Base-by-base conservation (phyloP, 1,140 invertebrate species). In the Calliphora vicina region DNA sequence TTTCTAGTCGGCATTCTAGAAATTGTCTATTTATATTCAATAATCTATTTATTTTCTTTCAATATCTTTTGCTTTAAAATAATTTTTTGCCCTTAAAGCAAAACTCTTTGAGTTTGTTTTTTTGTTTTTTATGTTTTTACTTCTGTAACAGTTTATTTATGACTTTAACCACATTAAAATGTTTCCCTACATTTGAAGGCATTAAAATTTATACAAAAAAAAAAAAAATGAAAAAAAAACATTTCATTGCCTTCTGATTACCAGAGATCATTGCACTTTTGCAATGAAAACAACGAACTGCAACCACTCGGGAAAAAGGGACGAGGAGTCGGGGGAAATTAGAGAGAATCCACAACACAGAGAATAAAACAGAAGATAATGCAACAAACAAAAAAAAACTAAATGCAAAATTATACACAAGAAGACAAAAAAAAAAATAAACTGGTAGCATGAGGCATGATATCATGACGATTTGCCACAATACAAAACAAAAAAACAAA, bases 211-310 rank as follows among this genome's bases (percentile, higher is more conserved):
- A 8, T 8, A 35, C 29, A 35, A 35, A 0, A 35, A 35, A 1
- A 35, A 35, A 0, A 35, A 35, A 0, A 35, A 50, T 12, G 15
- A 50, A 50, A 6, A 50, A 6, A 50, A 50, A 10, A 50, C 45
- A 17, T 50, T 50, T 50, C 45, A 50, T 50, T 50, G 45, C 45
- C 45, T 50, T 50, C 17, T 50, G 45, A 50, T 50, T 50, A 50
- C 45, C 13, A 50, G 17, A 74, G 72, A 74, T 29, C 72, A 74
- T 74, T 74, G 72, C 72, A 74, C 72, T 74, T 74, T 74, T 15
- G 71, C 72, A 29, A 50, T 74, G 17, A 74, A 35, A 35, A 35
- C 26, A 74, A 72, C 71, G 61, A 13, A 50, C 17, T 50, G 17
- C 45, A 17, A 50, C 8, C 12, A 50, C 35, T 35, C 4, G 0